Evolutionary conservation across 2,888 invertebrate species (phyloP).

Genomic region (Lepidocyrtinus sp.): DNA sequence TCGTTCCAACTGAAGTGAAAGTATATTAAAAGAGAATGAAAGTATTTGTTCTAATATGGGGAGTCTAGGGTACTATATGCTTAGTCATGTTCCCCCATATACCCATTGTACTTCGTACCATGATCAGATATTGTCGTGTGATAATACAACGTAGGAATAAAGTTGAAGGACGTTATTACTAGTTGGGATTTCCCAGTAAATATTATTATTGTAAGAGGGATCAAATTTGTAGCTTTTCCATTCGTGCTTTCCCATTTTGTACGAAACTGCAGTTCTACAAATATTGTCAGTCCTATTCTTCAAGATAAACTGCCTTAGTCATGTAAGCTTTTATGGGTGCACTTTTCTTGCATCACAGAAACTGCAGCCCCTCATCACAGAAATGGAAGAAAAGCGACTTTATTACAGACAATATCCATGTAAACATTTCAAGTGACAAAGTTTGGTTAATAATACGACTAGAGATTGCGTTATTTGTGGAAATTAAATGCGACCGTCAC

Average conservation of each 20-base stretch:
- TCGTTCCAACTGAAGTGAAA: not conserved
- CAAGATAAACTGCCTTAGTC: conserved; percentile 7
- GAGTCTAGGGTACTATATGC: no score
- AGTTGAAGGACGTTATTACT: conserved; percentile 15
- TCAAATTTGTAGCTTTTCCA: conserved; percentile 10
- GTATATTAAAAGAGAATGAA: not conserved
- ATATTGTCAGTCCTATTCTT: not conserved
- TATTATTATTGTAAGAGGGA: conserved; percentile 2
- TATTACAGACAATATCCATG: not conserved
- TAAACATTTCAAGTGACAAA: not conserved
- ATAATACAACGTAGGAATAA: not conserved
- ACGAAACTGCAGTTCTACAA: not conserved
- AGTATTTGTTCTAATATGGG: not conserved
- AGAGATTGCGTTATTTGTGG: not conserved
- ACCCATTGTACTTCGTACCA: conserved; percentile 1
- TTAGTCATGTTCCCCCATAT: not conserved
- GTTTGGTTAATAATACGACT: not conserved
- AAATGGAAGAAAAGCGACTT: not conserved
- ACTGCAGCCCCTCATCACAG: not conserved
- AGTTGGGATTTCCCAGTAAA: conserved; percentile 13
- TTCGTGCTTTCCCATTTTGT: not conserved
- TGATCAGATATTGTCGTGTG: conserved; percentile 16
- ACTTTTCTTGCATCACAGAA: conserved; percentile 2
- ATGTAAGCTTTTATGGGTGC: not conserved
- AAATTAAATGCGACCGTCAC: not conserved